These are phyloP conservation scores for Prunella himalayana DNA, from an alignment of 2,113 vertebrate species.

Conservation along the genomic window DNA sequence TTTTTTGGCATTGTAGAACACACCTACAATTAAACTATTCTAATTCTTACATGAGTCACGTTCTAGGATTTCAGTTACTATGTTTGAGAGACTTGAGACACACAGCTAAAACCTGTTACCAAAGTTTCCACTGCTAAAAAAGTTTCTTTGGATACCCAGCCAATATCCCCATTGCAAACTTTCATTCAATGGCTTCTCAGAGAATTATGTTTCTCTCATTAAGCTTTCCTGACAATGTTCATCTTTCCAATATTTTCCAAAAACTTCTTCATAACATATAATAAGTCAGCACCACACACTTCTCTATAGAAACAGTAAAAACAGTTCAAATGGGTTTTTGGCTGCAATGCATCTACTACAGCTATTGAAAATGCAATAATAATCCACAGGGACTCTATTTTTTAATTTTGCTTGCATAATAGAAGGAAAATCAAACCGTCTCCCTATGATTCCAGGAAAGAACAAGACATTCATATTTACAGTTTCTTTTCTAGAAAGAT, in stretches of 20 bases:
- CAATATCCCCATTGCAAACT: neutral
- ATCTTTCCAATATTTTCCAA: neutral
- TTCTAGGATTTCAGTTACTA: neutral
- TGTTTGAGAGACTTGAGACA: neutral
- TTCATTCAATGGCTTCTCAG: neutral
- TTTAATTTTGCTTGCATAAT: neutral
- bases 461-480: neutral
- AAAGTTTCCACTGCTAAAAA: slow-evolving; percentile 1
- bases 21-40: neutral
- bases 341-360: neutral
- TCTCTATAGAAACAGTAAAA: slow-evolving; percentile 47
- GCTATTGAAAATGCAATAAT: neutral
- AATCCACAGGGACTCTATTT: neutral
- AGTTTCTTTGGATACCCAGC: neutral
- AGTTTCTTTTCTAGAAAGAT: neutral
- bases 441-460: neutral
- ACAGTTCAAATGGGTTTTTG: slow-evolving; percentile 5
- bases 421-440: neutral
- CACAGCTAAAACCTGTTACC: neutral
- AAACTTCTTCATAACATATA: neutral
- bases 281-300: neutral
- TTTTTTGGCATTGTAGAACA: neutral
- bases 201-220: slow-evolving; percentile 39
- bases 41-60: neutral
- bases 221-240: neutral